Conservation (phyloP, 2,113 vertebrate species). For the Miniopterus natalensis region DNA sequence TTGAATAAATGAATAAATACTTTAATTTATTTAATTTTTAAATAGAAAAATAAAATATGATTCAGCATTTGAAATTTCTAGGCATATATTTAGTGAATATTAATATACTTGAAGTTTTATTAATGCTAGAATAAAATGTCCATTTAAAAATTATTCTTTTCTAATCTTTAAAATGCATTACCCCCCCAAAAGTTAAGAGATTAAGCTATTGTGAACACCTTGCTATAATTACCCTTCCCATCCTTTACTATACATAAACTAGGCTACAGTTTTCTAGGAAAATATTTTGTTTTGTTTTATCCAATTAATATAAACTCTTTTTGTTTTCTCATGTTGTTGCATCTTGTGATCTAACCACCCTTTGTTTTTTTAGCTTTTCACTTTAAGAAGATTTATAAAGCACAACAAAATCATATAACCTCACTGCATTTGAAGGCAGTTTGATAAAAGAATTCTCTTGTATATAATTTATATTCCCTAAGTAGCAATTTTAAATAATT, state of each 20-base stretch:
- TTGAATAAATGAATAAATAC: background rate
- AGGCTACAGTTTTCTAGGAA: background rate
- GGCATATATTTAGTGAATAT: background rate
- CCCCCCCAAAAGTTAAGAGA: background rate
- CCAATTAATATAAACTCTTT: background rate
- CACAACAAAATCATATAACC: conserved; percentile 74
- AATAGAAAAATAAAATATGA: background rate
- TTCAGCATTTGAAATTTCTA: background rate
- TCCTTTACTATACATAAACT: background rate
- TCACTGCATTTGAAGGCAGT: conserved; percentile 70
- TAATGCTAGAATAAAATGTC: background rate
- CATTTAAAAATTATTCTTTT: background rate
- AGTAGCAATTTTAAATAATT: conserved; percentile 72
- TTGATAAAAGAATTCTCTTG: conserved; percentile 67
- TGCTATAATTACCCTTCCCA: background rate
- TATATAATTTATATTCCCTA: conserved; percentile 77
- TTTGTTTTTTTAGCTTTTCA: conserved; percentile 76
- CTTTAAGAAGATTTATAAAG: conserved; percentile 79
- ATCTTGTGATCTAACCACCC: no score
- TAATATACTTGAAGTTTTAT: background rate
- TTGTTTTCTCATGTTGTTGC: background rate
- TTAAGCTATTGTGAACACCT: background rate
- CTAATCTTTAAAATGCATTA: background rate
- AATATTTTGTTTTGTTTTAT: background rate
- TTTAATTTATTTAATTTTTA: background rate